phyloP scores from a whole-genome alignment of 1,140 invertebrate species.

The Micrasema minimum region DNA sequence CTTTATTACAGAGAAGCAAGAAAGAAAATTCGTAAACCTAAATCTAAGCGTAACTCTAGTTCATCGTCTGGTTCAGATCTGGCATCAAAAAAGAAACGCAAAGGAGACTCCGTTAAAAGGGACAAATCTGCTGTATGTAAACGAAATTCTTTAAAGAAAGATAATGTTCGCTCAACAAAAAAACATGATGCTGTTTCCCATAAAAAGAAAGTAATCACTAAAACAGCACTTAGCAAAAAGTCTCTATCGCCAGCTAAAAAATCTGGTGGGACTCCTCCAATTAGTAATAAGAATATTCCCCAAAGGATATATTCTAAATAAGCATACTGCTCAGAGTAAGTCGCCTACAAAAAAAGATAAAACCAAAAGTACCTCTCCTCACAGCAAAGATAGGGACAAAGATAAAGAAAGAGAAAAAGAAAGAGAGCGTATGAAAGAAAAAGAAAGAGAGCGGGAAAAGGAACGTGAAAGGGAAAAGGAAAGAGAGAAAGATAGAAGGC shows the following conservation, averaged over 20 bases:
- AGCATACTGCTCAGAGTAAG: conserved; percentile 58
- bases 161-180: conserved; percentile 58
- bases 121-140: conserved; percentile 63
- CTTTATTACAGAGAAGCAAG: conserved; percentile 61
- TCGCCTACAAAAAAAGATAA: conserved; percentile 62
- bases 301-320: conserved; percentile 58
- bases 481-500: conserved; percentile 59
- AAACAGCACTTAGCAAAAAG: conserved; percentile 61
- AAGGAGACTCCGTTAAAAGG: conserved; percentile 60
- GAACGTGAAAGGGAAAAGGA: conserved; percentile 61
- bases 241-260: conserved; percentile 65
- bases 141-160: conserved; percentile 61
- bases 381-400: conserved; percentile 61
- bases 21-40: conserved; percentile 62
- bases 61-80: conserved; percentile 65
- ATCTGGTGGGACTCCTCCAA: conserved; percentile 65
- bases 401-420: conserved; percentile 60
- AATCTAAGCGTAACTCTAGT: conserved; percentile 66
- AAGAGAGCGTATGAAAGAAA: conserved; percentile 60
- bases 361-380: conserved; percentile 62
- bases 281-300: conserved; percentile 62
- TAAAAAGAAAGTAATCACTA: conserved; percentile 60
- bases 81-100: conserved; percentile 64
- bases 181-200: conserved; percentile 57
- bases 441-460: conserved; percentile 60